Conservation (phyloP, 2,888 invertebrate genomes). For the Dicycla oo region DNA sequence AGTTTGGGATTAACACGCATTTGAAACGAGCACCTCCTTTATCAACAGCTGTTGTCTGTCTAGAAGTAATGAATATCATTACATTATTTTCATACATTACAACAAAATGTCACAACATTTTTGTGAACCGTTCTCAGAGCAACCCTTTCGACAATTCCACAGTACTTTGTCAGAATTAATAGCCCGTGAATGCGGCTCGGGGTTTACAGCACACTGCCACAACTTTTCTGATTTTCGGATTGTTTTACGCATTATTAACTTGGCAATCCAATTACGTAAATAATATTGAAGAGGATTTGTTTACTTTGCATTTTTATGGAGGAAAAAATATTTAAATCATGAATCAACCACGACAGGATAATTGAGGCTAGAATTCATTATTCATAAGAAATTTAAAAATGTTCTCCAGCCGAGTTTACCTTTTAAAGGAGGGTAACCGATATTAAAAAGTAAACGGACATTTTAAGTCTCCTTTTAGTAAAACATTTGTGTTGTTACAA, state of each 20-base stretch:
- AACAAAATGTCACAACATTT: conserved; percentile 86
- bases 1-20: conserved; percentile 36
- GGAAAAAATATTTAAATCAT: conserved; percentile 58
- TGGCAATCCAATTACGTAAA: conserved; percentile 88
- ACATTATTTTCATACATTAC: conserved; percentile 51
- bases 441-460: conserved; percentile 67
- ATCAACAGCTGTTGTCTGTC: conserved; percentile 27
- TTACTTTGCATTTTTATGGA: conserved; percentile 56
- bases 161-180: conserved; percentile 89
- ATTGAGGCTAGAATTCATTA: conserved; percentile 56
- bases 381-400: conserved; percentile 50
- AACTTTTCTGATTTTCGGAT: conserved; percentile 87
- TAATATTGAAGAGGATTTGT: conserved; percentile 79
- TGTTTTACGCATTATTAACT: conserved; percentile 90
- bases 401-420: conserved; percentile 8
- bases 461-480: conserved; percentile 74
- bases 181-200: conserved; percentile 84
- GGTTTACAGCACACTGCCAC: conserved; percentile 75
- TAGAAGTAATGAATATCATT: conserved; percentile 51
- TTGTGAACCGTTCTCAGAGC: conserved; percentile 78
- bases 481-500: conserved; percentile 78
- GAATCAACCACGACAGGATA: conserved; percentile 52
- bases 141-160: conserved; percentile 85
- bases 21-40: conserved; percentile 7
- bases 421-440: conserved; percentile 45